Evolutionary conservation across 2,888 invertebrate genomes (phyloP).

Genomic region (Rhynchonema sp.): DNA sequence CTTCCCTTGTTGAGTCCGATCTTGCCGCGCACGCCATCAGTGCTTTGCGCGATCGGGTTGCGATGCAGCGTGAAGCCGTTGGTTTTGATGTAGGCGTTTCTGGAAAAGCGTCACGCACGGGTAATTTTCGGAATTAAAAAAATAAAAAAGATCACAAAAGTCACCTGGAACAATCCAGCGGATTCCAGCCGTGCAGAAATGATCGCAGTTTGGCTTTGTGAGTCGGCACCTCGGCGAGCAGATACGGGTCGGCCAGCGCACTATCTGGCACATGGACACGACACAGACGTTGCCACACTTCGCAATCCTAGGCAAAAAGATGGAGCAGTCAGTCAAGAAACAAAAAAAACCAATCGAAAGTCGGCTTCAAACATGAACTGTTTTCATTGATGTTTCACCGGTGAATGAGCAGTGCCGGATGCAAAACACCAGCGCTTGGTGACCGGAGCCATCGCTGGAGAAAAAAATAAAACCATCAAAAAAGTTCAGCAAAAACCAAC

Average conservation of each 20-base stretch:
- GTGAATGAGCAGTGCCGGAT: too few relatives aligned
- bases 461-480: neutral
- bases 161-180: constrained; percentile 65
- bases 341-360: neutral
- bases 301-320: constrained; percentile 44
- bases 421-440: too few relatives aligned
- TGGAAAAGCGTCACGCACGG: neutral
- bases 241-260: constrained; percentile 59
- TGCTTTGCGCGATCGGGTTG: constrained; percentile 94
- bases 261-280: constrained; percentile 64
- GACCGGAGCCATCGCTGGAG: too few relatives aligned
- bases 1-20: constrained; percentile 63
- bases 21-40: constrained; percentile 74
- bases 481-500: neutral
- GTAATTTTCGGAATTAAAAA: too few relatives aligned
- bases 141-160: neutral
- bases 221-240: constrained; percentile 64
- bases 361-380: too few relatives aligned
- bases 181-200: constrained; percentile 87
- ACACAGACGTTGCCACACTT: constrained; percentile 81
- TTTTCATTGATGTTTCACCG: too few relatives aligned
- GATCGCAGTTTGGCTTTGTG: constrained; percentile 83
- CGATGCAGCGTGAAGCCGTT: constrained; percentile 93
- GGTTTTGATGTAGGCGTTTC: constrained; percentile 84
- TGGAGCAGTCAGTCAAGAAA: neutral